phyloP scores from a whole-genome alignment of 2,888 invertebrate genomes.

The Athalia cordata region DNA sequence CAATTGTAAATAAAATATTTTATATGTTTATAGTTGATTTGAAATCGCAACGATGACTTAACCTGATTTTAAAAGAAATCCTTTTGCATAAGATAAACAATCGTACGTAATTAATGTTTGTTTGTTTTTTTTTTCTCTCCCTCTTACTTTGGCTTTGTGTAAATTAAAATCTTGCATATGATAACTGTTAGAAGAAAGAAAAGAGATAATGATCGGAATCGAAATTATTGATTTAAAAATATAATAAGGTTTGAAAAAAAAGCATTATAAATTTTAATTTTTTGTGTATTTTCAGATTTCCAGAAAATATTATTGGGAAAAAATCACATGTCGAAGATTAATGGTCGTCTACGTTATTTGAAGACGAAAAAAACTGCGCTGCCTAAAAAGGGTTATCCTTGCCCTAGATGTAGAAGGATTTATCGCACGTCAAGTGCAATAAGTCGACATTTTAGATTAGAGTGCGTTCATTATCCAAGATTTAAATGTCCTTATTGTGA shows the following conservation, averaged over 20 bases:
- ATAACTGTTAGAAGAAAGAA: too few relatives aligned
- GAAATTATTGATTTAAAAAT: neutral
- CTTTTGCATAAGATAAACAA: too few relatives aligned
- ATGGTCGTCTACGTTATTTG: conserved; percentile 2
- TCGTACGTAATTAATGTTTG: too few relatives aligned
- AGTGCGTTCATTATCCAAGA: conserved; percentile 63
- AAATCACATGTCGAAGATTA: conserved; percentile 17
- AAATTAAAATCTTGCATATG: too few relatives aligned
- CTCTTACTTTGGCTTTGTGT: too few relatives aligned
- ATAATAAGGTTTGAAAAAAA: neutral
- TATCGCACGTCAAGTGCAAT: conserved; percentile 62
- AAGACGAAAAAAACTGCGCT: conserved; percentile 39
- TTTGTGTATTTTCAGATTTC: conserved; percentile 62
- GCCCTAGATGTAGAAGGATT: conserved; percentile 60
- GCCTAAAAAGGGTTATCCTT: conserved; percentile 57
- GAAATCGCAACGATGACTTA: too few relatives aligned
- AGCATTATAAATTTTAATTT: too few relatives aligned
- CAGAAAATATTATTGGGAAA: conserved; percentile 55
- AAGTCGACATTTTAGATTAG: conserved; percentile 62
- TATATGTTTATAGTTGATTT: too few relatives aligned
- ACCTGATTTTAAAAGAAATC: too few relatives aligned
- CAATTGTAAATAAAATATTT: too few relatives aligned
- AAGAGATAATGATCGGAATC: too few relatives aligned
- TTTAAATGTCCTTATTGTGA: conserved; percentile 66
- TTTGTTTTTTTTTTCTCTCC: too few relatives aligned